Evolutionary conservation across 2,113 vertebrate genomes (phyloP).

Genomic region (Saguinus imperator): DNA sequence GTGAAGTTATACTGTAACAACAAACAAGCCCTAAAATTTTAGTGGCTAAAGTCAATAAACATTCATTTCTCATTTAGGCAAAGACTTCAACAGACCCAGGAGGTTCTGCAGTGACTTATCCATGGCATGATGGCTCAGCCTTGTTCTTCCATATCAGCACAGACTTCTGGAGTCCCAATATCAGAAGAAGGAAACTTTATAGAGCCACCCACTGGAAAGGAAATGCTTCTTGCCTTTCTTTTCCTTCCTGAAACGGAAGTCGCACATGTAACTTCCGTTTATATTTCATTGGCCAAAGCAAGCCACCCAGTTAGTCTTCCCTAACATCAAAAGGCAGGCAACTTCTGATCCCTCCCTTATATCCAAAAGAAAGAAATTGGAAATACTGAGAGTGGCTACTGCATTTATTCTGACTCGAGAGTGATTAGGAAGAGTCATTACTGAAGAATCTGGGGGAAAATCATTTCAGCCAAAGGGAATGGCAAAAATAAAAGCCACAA

Average conservation of each 20-base stretch:
- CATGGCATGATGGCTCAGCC: too few species aligned
- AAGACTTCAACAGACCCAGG: not conserved
- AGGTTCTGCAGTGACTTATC: not conserved
- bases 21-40: not conserved
- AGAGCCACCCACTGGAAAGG: not conserved
- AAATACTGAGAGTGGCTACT: not conserved
- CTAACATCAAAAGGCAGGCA: not conserved
- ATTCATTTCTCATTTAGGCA: not conserved
- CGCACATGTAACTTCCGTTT: not conserved
- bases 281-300: not conserved
- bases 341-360: not conserved
- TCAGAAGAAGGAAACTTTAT: not conserved
- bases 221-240: not conserved
- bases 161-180: not conserved
- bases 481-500: not conserved
- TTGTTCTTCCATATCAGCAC: not conserved
- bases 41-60: not conserved
- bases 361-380: not conserved
- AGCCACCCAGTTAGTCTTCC: not conserved
- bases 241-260: not conserved
- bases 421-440: not conserved
- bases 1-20: not conserved
- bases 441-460: not conserved
- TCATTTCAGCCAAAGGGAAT: not conserved
- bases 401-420: not conserved